Conservation (phyloP, 2,888 invertebrate species). For the Stenolophus ochropezus region DNA sequence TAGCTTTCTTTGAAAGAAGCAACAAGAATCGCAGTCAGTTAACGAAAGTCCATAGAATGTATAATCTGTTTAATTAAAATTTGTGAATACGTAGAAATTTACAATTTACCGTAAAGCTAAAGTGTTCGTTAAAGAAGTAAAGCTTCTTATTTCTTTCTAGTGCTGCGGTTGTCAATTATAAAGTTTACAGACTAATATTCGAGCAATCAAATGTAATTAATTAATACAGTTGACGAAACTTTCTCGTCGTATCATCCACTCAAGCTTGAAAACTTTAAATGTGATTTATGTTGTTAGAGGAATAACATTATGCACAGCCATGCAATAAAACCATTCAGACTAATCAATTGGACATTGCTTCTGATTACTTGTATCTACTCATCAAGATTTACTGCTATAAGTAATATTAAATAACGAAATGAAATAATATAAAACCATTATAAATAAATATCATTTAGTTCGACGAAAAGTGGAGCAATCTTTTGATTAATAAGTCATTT, state of each 20-base stretch:
- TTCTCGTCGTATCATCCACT: not conserved
- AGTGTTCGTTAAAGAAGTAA: conserved; percentile 9
- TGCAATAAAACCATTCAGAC: not conserved
- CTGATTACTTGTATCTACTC: not conserved
- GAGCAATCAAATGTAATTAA: conserved; percentile 27
- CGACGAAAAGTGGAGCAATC: too few relatives aligned
- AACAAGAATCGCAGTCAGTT: not conserved
- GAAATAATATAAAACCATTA: too few relatives aligned
- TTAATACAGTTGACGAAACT: conserved; percentile 26
- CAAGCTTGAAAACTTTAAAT: not conserved
- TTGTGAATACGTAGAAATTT: not conserved
- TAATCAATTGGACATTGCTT: not conserved
- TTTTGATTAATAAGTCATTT: too few relatives aligned
- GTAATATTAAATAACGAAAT: too few relatives aligned
- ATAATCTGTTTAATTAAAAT: conserved; percentile 1
- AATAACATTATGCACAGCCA: not conserved
- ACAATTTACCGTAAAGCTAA: not conserved
- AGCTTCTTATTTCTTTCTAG: conserved; percentile 19
- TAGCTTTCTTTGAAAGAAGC: not conserved
- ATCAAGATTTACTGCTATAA: not conserved
- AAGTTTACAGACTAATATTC: conserved; percentile 31
- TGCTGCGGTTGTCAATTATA: conserved; percentile 20
- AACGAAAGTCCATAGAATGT: not conserved
- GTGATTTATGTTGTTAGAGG: conserved; percentile 8
- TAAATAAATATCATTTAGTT: too few relatives aligned